Evolutionary conservation across 2,797 vertebrate genomes (phyloP).

Genomic region (Halcyon chelicuti): DNA sequence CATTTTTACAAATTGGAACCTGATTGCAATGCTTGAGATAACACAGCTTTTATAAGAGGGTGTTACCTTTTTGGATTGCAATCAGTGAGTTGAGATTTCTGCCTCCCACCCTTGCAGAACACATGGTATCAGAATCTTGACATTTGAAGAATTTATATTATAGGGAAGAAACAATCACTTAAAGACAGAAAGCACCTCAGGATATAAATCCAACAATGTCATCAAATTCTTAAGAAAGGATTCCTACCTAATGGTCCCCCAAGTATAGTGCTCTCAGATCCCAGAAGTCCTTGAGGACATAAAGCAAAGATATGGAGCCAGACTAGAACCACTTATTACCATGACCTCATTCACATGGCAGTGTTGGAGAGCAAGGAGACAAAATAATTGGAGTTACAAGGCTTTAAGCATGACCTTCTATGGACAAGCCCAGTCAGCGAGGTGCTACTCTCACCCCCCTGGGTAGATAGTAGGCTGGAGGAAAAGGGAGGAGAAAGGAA

Average conservation of each 20-base stretch:
- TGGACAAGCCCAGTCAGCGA: neutral
- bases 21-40: neutral
- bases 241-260: neutral
- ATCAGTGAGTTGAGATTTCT: neutral
- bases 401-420: neutral
- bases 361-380: neutral
- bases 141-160: neutral
- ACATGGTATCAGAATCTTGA: neutral
- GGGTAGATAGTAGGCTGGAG: neutral
- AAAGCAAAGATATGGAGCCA: neutral
- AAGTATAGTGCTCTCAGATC: neutral
- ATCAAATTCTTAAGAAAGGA: neutral
- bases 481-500: neutral
- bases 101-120: neutral
- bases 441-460: neutral
- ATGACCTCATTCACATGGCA: neutral
- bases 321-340: neutral
- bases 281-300: neutral
- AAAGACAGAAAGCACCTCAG: neutral
- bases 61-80: neutral
- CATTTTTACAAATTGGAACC: neutral
- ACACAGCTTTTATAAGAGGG: neutral
- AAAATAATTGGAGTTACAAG: neutral
- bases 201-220: neutral
- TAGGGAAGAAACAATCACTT: neutral